Base-by-base conservation (phyloP, 2,113 vertebrate genomes). In the Actenoides lindsayi region DNA sequence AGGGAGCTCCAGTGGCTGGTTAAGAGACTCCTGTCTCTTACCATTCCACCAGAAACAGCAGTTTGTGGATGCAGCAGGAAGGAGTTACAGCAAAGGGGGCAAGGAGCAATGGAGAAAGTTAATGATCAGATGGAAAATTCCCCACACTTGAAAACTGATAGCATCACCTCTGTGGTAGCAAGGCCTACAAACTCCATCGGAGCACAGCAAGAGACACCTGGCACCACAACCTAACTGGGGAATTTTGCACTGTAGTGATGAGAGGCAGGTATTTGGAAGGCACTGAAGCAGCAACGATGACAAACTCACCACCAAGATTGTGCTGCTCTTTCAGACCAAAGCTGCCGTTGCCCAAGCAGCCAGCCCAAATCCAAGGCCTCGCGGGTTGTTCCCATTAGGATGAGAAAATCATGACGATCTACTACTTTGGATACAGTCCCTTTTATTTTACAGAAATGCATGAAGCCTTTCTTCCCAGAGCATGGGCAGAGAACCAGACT, bases 141-240 rank as follows among this genome's bases (percentile, higher is more conserved):
- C 20, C 20, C 35, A 44, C 21, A 81, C 81, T 59, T 70, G 81
- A 84, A 90, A 93, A 84, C 77, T 89, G 89, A 78, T 68, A 67
- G 25, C 56, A 46, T 79, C 92, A 46, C 42, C 67, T 85, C 67
- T 1, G 15, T 48, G 59, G 73, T 77, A n/a, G 21, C 53, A 90
- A 92, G 82, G 70, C 85, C 83, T 90, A 73, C 85, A 88, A 77
- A 93, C 86, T 90, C 67, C 92, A 76, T 81, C 84, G 92, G 91
- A 94, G 73, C 83, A 81, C 77, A 78, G 79, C 74, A 87, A 91
- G 74, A 46, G 33, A 51, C 79, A 76, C 54, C 59, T 95, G 78
- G 74, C 87, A 90, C 62, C 48, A 76, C 69, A 83, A 65, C 53
- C 27, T 83, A 68, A 84, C 75, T 82, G 5, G 1, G 89, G 83